Conservation (phyloP, 2,888 invertebrate genomes). For the Anoncus sp. region DNA sequence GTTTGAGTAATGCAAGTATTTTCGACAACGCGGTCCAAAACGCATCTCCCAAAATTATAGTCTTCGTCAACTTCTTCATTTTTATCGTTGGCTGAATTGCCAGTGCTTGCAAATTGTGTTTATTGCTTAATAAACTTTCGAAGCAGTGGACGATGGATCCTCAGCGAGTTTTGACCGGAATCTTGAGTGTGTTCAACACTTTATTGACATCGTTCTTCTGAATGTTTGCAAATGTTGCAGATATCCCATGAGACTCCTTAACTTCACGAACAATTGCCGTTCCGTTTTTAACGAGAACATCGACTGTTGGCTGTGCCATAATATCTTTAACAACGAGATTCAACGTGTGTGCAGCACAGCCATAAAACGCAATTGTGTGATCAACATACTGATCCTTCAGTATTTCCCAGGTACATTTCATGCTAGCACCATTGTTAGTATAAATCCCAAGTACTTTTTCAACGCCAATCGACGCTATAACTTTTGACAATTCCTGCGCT, state of each 20-base stretch:
- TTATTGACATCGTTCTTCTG: not conserved
- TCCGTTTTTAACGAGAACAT: not conserved
- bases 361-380: not conserved
- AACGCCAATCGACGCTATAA: constrained; percentile 11
- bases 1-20: not conserved
- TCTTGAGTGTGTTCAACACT: not conserved
- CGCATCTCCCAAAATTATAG: not conserved
- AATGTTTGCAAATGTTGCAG: not conserved
- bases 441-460: not conserved
- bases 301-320: not conserved
- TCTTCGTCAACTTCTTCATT: constrained; percentile 6
- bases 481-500: not conserved
- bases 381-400: not conserved
- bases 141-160: constrained; percentile 3
- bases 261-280: not conserved
- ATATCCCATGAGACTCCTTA: not conserved
- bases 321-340: constrained; percentile 12
- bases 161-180: not conserved
- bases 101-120: constrained; percentile 21
- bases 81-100: not conserved
- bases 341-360: not conserved
- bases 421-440: not conserved
- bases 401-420: not conserved
- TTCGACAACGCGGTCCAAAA: not conserved
- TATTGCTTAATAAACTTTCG: not conserved